phyloP scores from a whole-genome alignment of 2,113 vertebrate species.

The Thryonomys swinderianus region DNA sequence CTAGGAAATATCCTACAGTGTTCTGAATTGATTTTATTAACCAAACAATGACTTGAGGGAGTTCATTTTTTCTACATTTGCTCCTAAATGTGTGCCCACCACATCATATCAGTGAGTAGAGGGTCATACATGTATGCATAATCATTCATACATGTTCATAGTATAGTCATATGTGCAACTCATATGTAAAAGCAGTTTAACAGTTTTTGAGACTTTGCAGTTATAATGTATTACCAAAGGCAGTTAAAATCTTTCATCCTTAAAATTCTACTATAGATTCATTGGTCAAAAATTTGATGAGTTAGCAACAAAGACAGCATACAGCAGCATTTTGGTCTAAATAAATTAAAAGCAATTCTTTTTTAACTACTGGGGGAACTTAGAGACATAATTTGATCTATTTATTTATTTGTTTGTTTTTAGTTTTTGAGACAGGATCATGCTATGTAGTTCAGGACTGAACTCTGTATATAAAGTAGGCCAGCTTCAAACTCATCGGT shows the following conservation, averaged over 20 bases:
- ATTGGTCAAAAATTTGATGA: not conserved
- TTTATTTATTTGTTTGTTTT: not conserved
- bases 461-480: not conserved
- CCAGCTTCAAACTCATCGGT: not conserved
- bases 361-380: slow-evolving; percentile 1
- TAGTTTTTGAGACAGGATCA: not conserved
- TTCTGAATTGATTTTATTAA: not conserved
- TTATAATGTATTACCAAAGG: not conserved
- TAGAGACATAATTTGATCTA: not conserved
- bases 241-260: not conserved
- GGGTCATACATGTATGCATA: not conserved
- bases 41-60: not conserved
- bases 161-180: not conserved
- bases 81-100: not conserved
- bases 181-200: not conserved
- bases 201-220: not conserved
- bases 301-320: not conserved
- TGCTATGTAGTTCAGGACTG: not conserved
- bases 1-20: not conserved
- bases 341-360: not conserved
- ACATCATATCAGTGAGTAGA: not conserved
- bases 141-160: not conserved
- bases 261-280: not conserved
- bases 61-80: not conserved
- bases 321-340: not conserved